A percentile compares a stretch with the other conserved stretches of the same genome.
Conservation (phyloP, 92 coral and sea anemone genomes). For the Blastomussa wellsi region DNA sequence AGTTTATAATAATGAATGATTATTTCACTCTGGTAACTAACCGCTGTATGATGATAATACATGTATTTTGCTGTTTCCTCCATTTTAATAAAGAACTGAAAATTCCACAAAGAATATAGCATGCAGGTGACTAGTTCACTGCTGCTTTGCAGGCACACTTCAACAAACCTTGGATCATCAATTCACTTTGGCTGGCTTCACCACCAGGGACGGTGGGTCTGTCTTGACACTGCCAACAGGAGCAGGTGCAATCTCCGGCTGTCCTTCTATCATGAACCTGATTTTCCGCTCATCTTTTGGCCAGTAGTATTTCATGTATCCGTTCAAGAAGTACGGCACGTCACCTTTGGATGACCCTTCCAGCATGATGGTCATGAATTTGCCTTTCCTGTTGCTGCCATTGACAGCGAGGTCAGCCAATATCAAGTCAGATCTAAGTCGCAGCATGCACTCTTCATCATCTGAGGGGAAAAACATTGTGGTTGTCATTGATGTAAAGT, state of each 20-base stretch:
- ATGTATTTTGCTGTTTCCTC: neutral
- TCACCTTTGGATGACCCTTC: slow-evolving; percentile 40
- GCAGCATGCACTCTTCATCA: slow-evolving; percentile 35
- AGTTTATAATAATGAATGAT: no score
- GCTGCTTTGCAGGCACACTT: neutral
- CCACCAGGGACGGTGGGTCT: slow-evolving; percentile 39
- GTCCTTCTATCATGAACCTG: slow-evolving; percentile 47
- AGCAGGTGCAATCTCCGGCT: slow-evolving; percentile 37
- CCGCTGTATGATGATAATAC: neutral
- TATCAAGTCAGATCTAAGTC: slow-evolving; percentile 61
- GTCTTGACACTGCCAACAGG: slow-evolving; percentile 46
- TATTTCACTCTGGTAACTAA: neutral
- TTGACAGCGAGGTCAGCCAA: slow-evolving; percentile 47
- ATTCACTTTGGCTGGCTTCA: slow-evolving; percentile 19
- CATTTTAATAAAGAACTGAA: neutral
- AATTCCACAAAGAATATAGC: no score
- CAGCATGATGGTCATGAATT: slow-evolving; percentile 65
- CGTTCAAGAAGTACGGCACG: slow-evolving; percentile 48
- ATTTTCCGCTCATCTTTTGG: slow-evolving; percentile 61
- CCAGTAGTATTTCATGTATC: slow-evolving; percentile 48
- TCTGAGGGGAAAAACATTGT: neutral
- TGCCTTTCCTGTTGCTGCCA: slow-evolving; percentile 62
- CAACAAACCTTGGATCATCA: slow-evolving; percentile 15
- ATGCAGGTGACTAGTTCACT: no score
- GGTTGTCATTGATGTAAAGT: neutral